Percentiles rank a stretch among this genome's conserved stretches.
These are phyloP conservation scores for Dipodomys merriami DNA, from an alignment of 2,113 vertebrate genomes.

Conservation along the genomic window DNA sequence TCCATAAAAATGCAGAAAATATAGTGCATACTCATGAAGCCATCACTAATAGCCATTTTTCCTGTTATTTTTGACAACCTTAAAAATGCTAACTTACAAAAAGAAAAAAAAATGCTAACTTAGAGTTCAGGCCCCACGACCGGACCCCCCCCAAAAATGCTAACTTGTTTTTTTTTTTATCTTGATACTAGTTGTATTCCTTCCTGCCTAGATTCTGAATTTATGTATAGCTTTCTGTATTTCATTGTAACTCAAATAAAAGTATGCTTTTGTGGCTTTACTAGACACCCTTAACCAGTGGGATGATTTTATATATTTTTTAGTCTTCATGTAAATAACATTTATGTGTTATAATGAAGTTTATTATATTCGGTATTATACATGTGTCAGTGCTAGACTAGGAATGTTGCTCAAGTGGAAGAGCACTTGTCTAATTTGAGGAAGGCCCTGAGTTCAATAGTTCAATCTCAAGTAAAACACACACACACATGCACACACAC, in stretches of 20 bases:
- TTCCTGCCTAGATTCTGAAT: not conserved
- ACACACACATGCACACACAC: too few relatives aligned
- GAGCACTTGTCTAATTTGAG: too few relatives aligned
- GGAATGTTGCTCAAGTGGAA: too few relatives aligned
- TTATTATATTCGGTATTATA: not conserved
- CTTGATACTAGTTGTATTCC: not conserved
- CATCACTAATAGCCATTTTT: not conserved
- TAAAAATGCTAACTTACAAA: not conserved
- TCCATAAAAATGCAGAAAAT: constrained; percentile 28
- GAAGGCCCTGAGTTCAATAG: too few relatives aligned
- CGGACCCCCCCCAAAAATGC: too few relatives aligned
- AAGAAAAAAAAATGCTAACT: too few relatives aligned
- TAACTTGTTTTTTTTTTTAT: too few relatives aligned
- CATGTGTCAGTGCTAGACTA: too few relatives aligned
- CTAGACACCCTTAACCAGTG: not conserved
- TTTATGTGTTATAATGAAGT: too few relatives aligned
- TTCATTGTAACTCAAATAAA: constrained; percentile 16
- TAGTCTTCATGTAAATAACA: too few relatives aligned
- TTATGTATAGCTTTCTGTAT: not conserved
- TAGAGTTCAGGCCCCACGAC: too few relatives aligned
- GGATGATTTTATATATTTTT: not conserved
- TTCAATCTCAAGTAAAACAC: too few relatives aligned
- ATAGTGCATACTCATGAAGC: not conserved
- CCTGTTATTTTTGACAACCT: constrained; percentile 1
- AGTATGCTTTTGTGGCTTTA: not conserved